Percentiles rank a stretch among this genome's conserved stretches.
These are phyloP conservation scores for Scopus umbretta DNA, from an alignment of 2,113 vertebrate genomes.

Conservation along the genomic window DNA sequence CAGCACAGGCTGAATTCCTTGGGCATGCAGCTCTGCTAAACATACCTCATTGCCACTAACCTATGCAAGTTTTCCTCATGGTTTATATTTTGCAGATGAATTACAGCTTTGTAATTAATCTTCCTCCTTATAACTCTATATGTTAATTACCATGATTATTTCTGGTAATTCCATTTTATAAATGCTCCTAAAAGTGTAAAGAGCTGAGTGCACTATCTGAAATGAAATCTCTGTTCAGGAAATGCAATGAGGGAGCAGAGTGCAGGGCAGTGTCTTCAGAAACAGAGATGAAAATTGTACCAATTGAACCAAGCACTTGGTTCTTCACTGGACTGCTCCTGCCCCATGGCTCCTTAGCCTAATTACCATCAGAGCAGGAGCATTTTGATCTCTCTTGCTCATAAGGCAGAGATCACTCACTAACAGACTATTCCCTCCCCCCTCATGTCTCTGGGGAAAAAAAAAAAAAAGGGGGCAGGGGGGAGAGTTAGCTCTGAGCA, in stretches of 20 bases:
- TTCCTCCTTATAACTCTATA: neutral
- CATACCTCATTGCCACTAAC: neutral
- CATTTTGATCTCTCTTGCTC: neutral
- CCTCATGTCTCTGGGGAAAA: fast-evolving
- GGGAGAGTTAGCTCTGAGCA: neutral
- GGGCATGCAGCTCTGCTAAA: neutral
- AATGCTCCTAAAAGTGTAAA: conserved; percentile 15
- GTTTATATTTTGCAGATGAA: neutral
- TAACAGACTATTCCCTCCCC: neutral
- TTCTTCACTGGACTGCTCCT: neutral
- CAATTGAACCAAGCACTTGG: neutral
- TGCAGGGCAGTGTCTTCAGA: neutral
- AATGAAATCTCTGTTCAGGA: conserved; percentile 39
- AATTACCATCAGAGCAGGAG: neutral
- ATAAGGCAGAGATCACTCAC: neutral
- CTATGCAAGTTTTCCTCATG: neutral
- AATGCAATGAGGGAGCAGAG: neutral
- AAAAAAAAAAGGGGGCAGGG: neutral
- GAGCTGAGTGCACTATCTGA: conserved; percentile 17
- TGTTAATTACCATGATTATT: conserved; percentile 59
- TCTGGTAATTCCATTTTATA: conserved; percentile 51
- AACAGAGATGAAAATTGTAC: neutral
- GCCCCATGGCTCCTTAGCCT: neutral
- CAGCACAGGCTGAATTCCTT: neutral
- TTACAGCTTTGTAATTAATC: conserved; percentile 58